Percentiles rank a stretch among this genome's conserved stretches.
phyloP scores from a whole-genome alignment of 2,888 invertebrate genomes.

The Dendrolimus pini region DNA sequence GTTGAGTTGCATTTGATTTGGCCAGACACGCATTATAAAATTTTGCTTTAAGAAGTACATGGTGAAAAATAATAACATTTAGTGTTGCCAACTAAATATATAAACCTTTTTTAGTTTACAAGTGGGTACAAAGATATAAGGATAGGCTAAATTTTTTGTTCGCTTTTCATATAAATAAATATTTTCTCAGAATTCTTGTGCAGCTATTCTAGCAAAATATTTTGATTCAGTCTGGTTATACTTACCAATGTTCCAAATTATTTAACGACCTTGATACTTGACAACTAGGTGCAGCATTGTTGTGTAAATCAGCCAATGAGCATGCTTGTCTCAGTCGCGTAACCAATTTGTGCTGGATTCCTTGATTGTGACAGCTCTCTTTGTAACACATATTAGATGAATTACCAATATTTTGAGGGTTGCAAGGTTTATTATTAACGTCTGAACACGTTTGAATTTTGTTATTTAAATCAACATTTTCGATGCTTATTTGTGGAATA shows the following conservation, averaged over 20 bases:
- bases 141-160: too few species aligned
- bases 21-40: too few species aligned
- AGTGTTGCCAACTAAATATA: too few species aligned
- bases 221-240: neutral
- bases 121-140: too few species aligned
- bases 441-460: slow-evolving; percentile 23
- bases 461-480: slow-evolving; percentile 1
- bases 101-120: too few species aligned
- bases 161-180: too few species aligned
- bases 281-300: slow-evolving; percentile 25
- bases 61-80: too few species aligned
- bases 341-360: slow-evolving; percentile 48
- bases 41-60: too few species aligned
- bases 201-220: too few species aligned
- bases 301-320: slow-evolving; percentile 52
- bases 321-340: slow-evolving; percentile 49
- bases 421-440: slow-evolving; percentile 26
- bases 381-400: slow-evolving; percentile 26
- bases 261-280: slow-evolving; percentile 43
- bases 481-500: slow-evolving; percentile 5
- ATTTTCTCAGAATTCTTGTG: too few species aligned
- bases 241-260: slow-evolving; percentile 28
- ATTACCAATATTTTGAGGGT: slow-evolving; percentile 19
- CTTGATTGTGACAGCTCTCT: slow-evolving; percentile 24
- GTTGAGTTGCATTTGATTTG: too few species aligned